These are phyloP conservation scores for Emys orbicularis DNA, from an alignment of 2,797 vertebrate species.

Conservation along the genomic window DNA sequence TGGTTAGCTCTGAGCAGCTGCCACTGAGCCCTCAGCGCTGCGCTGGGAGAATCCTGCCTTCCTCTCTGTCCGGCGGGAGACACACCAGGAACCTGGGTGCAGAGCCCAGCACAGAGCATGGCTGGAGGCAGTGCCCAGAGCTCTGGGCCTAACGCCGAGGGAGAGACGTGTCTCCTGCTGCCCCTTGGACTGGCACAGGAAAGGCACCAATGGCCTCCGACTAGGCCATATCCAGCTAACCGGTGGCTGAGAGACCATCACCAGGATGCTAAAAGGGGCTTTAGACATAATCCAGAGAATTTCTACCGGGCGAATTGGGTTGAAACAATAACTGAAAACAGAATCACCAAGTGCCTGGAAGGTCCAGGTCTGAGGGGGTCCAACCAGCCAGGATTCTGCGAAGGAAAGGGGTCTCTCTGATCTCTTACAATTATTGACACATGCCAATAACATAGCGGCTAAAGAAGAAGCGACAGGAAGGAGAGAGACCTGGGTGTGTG, in stretches of 20 bases:
- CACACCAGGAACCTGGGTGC: not conserved
- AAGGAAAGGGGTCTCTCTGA: no score
- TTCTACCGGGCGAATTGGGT: no score
- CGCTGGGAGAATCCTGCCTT: not conserved
- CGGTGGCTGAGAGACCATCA: not conserved
- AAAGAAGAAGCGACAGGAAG: no score
- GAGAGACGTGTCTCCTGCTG: not conserved
- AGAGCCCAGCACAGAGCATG: not conserved
- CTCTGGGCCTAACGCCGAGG: not conserved
- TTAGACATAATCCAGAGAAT: not conserved
- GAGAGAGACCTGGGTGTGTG: no score
- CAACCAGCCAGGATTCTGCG: no score
- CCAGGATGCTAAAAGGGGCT: no score
- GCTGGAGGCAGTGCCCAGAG: not conserved
- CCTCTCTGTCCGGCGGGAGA: not conserved
- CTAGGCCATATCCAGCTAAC: not conserved
- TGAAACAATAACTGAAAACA: not conserved
- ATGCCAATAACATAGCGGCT: no score
- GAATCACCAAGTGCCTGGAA: no score
- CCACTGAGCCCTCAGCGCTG: accelerated
- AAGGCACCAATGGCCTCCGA: no score
- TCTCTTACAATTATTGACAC: no score
- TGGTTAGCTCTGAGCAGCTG: not conserved
- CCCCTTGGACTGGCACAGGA: no score
- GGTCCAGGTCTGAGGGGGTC: no score